These are phyloP conservation scores for Trachurus trachurus DNA, from an alignment of 2,797 vertebrate genomes.

Conservation along the genomic window DNA sequence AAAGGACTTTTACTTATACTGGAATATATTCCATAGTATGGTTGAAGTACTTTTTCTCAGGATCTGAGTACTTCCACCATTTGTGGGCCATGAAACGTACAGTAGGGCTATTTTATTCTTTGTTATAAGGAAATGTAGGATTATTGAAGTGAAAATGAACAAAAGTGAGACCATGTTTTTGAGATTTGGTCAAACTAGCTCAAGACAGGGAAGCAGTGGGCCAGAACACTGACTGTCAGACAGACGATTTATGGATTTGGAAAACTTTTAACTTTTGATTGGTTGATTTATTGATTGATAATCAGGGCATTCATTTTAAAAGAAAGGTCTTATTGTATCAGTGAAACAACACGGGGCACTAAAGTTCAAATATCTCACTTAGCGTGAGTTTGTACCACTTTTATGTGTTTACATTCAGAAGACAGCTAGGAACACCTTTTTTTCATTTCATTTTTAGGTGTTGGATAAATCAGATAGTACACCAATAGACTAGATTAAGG, in stretches of 20 bases:
- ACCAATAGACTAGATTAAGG: constrained; percentile 49
- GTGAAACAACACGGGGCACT: background rate
- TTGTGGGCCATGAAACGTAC: background rate
- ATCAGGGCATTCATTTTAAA: background rate
- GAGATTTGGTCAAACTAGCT: background rate
- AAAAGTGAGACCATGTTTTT: background rate
- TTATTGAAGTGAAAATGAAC: background rate
- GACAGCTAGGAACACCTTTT: constrained; percentile 22
- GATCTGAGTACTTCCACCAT: background rate
- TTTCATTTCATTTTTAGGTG: constrained; percentile 10
- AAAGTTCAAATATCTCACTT: background rate
- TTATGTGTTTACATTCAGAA: constrained; percentile 8
- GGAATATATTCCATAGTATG: background rate
- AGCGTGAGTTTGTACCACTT: background rate
- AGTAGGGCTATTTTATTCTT: background rate
- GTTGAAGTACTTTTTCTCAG: background rate
- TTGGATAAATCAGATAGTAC: constrained; percentile 24
- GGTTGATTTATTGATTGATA: too few relatives aligned
- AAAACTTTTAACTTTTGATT: background rate
- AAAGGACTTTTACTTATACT: background rate
- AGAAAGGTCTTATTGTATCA: background rate
- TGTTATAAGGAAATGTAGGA: background rate
- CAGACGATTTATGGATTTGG: background rate
- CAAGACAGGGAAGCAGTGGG: background rate
- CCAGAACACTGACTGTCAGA: background rate